phyloP scores from a whole-genome alignment of 64 coral and sea anemone genomes.

The Trachythela sp. region DNA sequence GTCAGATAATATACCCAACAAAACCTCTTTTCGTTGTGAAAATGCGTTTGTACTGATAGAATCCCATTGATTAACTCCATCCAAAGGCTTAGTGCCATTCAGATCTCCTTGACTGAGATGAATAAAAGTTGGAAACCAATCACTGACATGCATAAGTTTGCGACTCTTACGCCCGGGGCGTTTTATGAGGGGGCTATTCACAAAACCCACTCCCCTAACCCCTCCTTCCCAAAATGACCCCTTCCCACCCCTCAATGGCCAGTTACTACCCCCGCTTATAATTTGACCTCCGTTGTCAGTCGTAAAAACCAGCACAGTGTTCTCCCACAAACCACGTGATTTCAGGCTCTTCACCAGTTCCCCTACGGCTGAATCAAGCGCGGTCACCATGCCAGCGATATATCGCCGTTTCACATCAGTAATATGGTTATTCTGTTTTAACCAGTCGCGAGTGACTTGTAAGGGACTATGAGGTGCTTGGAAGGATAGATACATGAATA shows the following conservation, averaged over 20 bases:
- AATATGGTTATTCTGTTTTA: slow-evolving; percentile 59
- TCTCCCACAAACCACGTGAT: slow-evolving; percentile 65
- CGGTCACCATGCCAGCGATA: slow-evolving; percentile 76
- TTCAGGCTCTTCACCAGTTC: slow-evolving; percentile 63
- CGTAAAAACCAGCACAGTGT: slow-evolving; percentile 71
- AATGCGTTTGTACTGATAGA: background rate
- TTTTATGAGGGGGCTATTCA: slow-evolving; percentile 54
- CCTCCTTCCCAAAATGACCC: slow-evolving; percentile 88
- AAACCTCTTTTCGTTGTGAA: background rate
- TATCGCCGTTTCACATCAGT: slow-evolving; percentile 44
- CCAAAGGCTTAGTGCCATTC: slow-evolving; percentile 1
- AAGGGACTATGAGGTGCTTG: slow-evolving; percentile 76
- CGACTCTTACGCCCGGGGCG: slow-evolving; percentile 53
- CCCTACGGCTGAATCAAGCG: slow-evolving; percentile 75
- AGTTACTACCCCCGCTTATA: slow-evolving; percentile 71
- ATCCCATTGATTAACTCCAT: background rate
- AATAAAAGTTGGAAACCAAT: slow-evolving; percentile 77
- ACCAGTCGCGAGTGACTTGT: slow-evolving; percentile 55
- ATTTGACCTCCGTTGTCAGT: slow-evolving; percentile 83
- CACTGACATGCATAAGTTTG: slow-evolving; percentile 61
- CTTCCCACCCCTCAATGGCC: slow-evolving; percentile 71
- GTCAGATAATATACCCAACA: background rate
- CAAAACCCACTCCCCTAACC: slow-evolving; percentile 71
- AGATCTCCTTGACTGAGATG: slow-evolving; percentile 14
- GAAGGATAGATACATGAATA: slow-evolving; percentile 82